Percentiles rank a stretch among this genome's conserved stretches.
Conservation (phyloP, 2,797 vertebrate genomes). For the Smutsia temminckii region DNA sequence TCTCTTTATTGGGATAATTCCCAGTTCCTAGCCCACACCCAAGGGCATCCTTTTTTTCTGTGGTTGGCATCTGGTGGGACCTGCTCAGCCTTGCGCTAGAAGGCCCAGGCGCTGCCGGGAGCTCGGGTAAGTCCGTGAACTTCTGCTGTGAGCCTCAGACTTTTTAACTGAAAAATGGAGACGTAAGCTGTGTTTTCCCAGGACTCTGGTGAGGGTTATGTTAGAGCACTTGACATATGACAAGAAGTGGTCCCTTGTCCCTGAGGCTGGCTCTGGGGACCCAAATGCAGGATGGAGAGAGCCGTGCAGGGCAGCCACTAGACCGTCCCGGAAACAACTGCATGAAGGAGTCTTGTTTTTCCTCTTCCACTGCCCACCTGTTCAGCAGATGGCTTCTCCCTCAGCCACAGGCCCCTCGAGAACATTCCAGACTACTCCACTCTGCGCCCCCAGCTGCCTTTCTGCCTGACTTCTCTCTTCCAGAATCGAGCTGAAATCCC, state of each 20-base stretch:
- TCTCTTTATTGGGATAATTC: rapidly evolving
- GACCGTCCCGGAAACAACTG: neutral
- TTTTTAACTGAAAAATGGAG: neutral
- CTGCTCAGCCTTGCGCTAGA: neutral
- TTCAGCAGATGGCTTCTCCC: too few relatives aligned
- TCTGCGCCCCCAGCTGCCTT: too few relatives aligned
- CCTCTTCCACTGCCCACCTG: too few relatives aligned
- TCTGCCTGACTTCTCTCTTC: neutral
- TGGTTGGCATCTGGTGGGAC: rapidly evolving
- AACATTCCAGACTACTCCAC: neutral
- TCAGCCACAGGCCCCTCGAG: too few relatives aligned
- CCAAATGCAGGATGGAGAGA: too few relatives aligned
- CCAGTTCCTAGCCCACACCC: neutral
- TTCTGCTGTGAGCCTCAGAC: too few relatives aligned
- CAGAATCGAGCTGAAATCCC: neutral
- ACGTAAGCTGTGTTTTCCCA: too few relatives aligned
- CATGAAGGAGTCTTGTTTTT: neutral
- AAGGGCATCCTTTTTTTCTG: neutral
- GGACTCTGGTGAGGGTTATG: rapidly evolving
- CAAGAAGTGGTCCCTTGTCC: neutral
- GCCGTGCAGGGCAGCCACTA: rapidly evolving
- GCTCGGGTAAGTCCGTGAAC: rapidly evolving
- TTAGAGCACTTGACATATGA: neutral
- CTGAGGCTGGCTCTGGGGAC: neutral
- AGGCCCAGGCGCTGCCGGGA: rapidly evolving